Base-by-base conservation (phyloP, 2,888 invertebrate species). In the Tinea pellionella region DNA sequence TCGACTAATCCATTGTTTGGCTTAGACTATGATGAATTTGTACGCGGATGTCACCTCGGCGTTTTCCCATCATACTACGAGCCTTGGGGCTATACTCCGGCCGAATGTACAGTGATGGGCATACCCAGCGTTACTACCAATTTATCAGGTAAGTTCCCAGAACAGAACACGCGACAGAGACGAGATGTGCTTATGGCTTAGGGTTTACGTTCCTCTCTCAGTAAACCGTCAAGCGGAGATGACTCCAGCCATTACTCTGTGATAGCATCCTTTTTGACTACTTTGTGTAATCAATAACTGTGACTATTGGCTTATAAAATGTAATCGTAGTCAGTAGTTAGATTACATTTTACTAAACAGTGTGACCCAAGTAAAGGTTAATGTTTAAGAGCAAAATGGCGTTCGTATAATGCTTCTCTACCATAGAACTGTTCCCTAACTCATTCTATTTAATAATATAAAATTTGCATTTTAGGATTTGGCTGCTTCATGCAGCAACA, bases 61-160 rank as follows among this genome's bases (percentile, higher is more conserved):
- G 99, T 99, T 15, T 99, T 99, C 80, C 99, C 99, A 0, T 98
- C 98, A 0, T 99, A 99, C 81, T 99, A 99, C 77, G 99, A 99
- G 77, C 99, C 99, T 0, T 99, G 99, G 99, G 99, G 99, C 0
- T 99, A 99, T 79, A 99, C 99, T 0, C 99, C 99, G 0, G 99
- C 99, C 0, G 99, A 99, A 78, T 99, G 99, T 71, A 99, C 99
- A 0, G 98, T 99, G n/a, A 99, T 99, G 99, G 99, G 99, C 0
- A 99, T 99, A 68, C 99, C 99, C 0, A 98, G 97, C 70, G 91
- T 99, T 65, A 98, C 99, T 0, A 99, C 99, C 9, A 99, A 99
- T 77, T 85, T 99, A 3, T 98, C 98, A 55, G 97, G 92, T 92
- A 64, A 74, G 68, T 24, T 24, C 24, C 6, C 24, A 3, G 24